Conservation (phyloP, 2,797 vertebrate species). For the Phoebastria nigripes region DNA sequence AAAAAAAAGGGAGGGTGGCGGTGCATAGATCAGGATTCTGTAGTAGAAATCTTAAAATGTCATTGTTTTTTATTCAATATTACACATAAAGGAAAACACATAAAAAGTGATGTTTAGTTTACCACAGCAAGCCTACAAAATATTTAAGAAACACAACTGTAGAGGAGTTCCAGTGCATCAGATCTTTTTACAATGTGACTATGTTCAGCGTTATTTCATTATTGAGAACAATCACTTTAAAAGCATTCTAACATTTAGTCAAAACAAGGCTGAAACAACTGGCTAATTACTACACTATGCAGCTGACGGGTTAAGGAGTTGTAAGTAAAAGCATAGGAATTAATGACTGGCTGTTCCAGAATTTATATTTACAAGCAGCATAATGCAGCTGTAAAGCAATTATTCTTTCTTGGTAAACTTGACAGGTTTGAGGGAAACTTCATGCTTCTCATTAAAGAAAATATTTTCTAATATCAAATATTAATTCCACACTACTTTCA, state of each 20-base stretch:
- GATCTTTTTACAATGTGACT: neutral
- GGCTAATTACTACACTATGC: neutral
- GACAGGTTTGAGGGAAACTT: neutral
- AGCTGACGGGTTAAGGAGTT: neutral
- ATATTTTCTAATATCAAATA: neutral
- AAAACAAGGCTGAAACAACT: neutral
- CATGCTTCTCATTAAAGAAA: neutral
- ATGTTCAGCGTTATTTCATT: neutral
- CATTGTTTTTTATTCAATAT: neutral
- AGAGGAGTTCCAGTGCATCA: neutral
- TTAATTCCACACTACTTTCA: neutral
- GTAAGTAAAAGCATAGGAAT: neutral
- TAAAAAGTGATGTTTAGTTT: neutral
- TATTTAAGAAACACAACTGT: neutral
- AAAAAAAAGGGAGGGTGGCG: fast-evolving
- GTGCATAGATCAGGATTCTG: neutral
- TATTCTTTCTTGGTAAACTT: neutral
- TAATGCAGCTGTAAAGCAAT: neutral
- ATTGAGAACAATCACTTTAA: neutral
- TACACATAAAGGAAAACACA: neutral
- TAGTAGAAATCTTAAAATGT: neutral
- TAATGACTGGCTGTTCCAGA: neutral
- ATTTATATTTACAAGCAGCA: neutral
- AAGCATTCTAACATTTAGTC: neutral
- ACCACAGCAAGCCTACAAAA: neutral